Evolutionary conservation across 2,113 vertebrate species (phyloP).

Genomic region (Fukomys damarensis): DNA sequence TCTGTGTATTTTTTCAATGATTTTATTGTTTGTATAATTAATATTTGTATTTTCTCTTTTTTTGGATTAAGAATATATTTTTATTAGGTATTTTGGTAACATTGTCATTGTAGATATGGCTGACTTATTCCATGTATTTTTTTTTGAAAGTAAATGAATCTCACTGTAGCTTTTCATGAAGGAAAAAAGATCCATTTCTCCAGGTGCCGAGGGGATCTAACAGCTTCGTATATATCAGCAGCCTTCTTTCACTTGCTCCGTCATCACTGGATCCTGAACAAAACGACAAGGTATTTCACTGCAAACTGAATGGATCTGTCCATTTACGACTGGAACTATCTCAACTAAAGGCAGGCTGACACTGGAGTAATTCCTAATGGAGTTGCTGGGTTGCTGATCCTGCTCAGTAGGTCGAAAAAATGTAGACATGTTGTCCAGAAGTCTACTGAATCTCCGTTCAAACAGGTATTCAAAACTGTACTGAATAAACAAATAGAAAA

Average conservation of each 20-base stretch:
- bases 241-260: slow-evolving; percentile 98
- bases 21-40: slow-evolving; percentile 63
- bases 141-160: slow-evolving; percentile 48
- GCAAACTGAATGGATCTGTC: slow-evolving; percentile 98
- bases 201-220: slow-evolving; percentile 95
- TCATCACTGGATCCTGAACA: slow-evolving; percentile 97
- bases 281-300: slow-evolving; percentile 97
- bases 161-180: slow-evolving; percentile 25
- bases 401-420: slow-evolving; percentile 93
- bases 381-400: slow-evolving; percentile 84
- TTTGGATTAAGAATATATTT: slow-evolving; percentile 76
- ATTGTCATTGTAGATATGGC: slow-evolving; percentile 27
- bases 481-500: no score
- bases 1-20: neutral
- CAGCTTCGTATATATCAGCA: slow-evolving; percentile 97
- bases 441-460: slow-evolving; percentile 95
- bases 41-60: slow-evolving; percentile 46
- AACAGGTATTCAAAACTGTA: slow-evolving; percentile 91
- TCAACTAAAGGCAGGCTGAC: slow-evolving; percentile 97
- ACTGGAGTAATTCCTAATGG: slow-evolving; percentile 91
- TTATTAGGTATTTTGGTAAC: slow-evolving; percentile 80
- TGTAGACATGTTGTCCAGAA: slow-evolving; percentile 96
- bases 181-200: slow-evolving; percentile 90
- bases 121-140: neutral
- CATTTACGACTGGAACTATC: slow-evolving; percentile 98